phyloP scores from a whole-genome alignment of 2,888 invertebrate species.

The Galeopsomyia nigrocyanea region DNA sequence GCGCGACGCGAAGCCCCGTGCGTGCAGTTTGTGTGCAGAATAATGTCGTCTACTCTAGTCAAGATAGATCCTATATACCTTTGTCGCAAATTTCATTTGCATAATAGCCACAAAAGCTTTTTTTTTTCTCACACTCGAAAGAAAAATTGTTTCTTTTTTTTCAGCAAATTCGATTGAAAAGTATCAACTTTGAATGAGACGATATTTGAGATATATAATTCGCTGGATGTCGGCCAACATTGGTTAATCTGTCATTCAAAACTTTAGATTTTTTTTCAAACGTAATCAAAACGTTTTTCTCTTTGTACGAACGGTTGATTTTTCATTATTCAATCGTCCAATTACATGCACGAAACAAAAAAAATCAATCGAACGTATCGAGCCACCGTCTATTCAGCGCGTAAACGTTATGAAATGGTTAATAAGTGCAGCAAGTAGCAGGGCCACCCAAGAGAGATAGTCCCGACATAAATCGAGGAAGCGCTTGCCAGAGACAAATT shows the following conservation, averaged over 20 bases:
- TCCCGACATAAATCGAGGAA: slow-evolving; percentile 22
- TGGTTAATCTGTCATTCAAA: slow-evolving; percentile 15
- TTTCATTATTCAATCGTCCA: too few relatives aligned
- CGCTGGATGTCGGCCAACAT: slow-evolving; percentile 8
- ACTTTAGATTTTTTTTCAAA: too few relatives aligned
- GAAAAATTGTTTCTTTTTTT: neutral
- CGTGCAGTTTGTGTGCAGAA: slow-evolving; percentile 12
- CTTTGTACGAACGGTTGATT: too few relatives aligned
- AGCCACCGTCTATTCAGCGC: too few relatives aligned
- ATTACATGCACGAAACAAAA: too few relatives aligned
- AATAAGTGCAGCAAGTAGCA: too few relatives aligned
- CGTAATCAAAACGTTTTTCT: too few relatives aligned
- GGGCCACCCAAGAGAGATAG: neutral
- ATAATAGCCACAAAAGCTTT: neutral
- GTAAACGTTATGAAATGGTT: too few relatives aligned
- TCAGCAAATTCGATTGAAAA: neutral
- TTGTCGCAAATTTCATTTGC: slow-evolving; percentile 25
- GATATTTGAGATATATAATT: slow-evolving; percentile 13
- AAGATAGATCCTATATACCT: too few relatives aligned
- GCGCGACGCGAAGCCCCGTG: slow-evolving; percentile 16
- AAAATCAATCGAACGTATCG: too few relatives aligned
- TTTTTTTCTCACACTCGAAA: neutral
- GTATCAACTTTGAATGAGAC: neutral
- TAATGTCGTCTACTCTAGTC: slow-evolving; percentile 3
- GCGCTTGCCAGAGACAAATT: slow-evolving; percentile 29